Conservation (phyloP, 2,888 invertebrate genomes). For the Gryllus longicercus region DNA sequence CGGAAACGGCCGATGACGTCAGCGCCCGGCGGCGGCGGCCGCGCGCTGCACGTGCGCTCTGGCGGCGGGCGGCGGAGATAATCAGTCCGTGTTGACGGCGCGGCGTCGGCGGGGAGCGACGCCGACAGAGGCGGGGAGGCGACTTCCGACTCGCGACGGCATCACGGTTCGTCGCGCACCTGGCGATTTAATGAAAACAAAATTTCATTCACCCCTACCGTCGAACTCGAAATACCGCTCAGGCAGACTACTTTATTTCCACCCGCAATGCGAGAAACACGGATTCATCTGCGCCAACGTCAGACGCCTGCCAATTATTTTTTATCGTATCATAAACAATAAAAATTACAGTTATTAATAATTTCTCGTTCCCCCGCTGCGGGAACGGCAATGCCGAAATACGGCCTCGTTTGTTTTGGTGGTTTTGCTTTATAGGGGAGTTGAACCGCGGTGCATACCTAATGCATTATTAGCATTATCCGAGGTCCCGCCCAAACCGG, state of each 20-base stretch:
- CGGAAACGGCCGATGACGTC: too few species aligned
- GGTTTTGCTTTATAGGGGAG: background rate
- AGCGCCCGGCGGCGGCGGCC: too few species aligned
- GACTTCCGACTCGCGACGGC: background rate
- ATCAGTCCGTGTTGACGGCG: too few species aligned
- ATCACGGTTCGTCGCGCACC: background rate
- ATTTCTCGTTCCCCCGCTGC: background rate
- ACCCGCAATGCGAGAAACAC: background rate
- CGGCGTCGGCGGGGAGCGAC: too few species aligned
- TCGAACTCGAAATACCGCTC: background rate
- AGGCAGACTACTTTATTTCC: background rate
- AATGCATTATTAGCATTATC: constrained; percentile 17
- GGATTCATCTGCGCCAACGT: background rate
- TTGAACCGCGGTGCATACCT: constrained; percentile 9
- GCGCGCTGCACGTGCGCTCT: too few species aligned
- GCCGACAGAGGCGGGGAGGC: too few species aligned
- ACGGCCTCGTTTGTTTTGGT: background rate
- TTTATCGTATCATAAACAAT: constrained; percentile 2
- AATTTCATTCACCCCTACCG: background rate
- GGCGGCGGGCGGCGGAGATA: too few species aligned
- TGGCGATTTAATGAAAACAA: background rate
- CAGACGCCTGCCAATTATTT: background rate
- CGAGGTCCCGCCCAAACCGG: background rate
- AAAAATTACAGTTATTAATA: background rate
- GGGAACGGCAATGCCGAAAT: background rate